These are phyloP conservation scores for Myotis davidii DNA, from an alignment of 2,113 vertebrate genomes.

Conservation along the genomic window DNA sequence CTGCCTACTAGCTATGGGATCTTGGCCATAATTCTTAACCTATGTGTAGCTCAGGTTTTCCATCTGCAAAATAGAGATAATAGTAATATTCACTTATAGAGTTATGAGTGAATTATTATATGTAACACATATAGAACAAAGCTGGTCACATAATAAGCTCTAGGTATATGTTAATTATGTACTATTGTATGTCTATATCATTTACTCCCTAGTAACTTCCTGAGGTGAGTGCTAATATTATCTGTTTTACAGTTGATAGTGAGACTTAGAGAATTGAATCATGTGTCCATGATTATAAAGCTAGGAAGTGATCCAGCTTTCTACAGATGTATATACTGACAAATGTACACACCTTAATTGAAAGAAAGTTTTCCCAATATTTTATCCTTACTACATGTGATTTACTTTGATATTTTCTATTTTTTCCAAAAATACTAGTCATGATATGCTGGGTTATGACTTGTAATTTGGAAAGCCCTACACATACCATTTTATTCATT, in stretches of 20 bases:
- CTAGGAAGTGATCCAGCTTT: neutral
- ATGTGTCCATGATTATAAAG: neutral
- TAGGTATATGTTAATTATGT: neutral
- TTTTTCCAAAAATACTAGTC: neutral
- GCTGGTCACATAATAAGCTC: neutral
- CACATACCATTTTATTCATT: neutral
- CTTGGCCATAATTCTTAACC: neutral
- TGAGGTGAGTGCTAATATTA: neutral
- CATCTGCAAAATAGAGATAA: neutral
- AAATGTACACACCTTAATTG: neutral
- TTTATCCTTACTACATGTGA: neutral
- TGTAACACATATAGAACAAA: neutral
- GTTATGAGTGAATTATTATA: neutral
- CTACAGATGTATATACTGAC: neutral
- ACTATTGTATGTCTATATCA: neutral
- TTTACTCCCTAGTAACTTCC: neutral
- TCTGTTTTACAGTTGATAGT: neutral
- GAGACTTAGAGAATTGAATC: neutral
- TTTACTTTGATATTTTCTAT: neutral
- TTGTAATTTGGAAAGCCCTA: slow-evolving; percentile 31
- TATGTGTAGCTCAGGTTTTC: neutral
- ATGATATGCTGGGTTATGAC: neutral
- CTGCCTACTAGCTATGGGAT: neutral
- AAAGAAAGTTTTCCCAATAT: neutral
- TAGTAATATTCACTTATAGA: neutral